These are phyloP conservation scores for Ectemnius lituratus DNA, from an alignment of 2,888 invertebrate species.

Conservation along the genomic window DNA sequence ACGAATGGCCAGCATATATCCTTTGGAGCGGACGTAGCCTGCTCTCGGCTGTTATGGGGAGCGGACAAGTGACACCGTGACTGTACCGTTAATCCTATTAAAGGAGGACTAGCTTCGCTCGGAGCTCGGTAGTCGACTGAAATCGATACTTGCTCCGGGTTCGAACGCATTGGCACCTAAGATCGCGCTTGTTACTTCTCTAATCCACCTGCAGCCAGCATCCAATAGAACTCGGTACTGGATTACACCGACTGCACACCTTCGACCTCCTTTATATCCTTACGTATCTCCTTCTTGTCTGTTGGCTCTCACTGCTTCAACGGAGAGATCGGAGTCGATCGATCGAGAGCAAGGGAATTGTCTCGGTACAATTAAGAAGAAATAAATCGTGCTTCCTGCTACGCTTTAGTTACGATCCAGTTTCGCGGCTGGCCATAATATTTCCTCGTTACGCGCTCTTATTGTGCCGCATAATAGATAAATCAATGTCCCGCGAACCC, in stretches of 20 bases:
- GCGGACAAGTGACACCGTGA: conserved; percentile 56
- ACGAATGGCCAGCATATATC: conserved; percentile 58
- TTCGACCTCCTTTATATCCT: conserved; percentile 39
- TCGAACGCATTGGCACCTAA: conserved; percentile 45
- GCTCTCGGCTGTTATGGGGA: conserved; percentile 32
- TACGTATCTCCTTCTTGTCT: background rate
- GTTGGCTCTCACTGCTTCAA: too few relatives aligned
- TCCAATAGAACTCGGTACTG: conserved; percentile 42
- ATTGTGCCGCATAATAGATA: conserved; percentile 6
- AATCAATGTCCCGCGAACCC: conserved; percentile 5
- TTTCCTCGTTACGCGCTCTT: conserved; percentile 9
- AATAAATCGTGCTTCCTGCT: conserved; percentile 7
- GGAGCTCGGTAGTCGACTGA: conserved; percentile 53
- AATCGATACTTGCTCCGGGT: conserved; percentile 51
- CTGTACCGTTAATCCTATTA: conserved; percentile 61
- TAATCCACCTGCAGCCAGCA: conserved; percentile 55
- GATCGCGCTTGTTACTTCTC: conserved; percentile 53
- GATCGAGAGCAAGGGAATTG: conserved; percentile 25
- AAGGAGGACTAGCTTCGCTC: conserved; percentile 56
- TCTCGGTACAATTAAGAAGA: conserved; percentile 35
- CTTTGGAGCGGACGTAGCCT: conserved; percentile 29
- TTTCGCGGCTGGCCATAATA: conserved; percentile 10
- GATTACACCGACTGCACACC: conserved; percentile 32
- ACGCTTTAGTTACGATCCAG: conserved; percentile 5
- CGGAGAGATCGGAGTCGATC: conserved; percentile 33